A percentile compares a stretch with the other conserved stretches of the same genome.
Conservation (phyloP, 2,888 invertebrate genomes). For the Siphonodentalium dalli region DNA sequence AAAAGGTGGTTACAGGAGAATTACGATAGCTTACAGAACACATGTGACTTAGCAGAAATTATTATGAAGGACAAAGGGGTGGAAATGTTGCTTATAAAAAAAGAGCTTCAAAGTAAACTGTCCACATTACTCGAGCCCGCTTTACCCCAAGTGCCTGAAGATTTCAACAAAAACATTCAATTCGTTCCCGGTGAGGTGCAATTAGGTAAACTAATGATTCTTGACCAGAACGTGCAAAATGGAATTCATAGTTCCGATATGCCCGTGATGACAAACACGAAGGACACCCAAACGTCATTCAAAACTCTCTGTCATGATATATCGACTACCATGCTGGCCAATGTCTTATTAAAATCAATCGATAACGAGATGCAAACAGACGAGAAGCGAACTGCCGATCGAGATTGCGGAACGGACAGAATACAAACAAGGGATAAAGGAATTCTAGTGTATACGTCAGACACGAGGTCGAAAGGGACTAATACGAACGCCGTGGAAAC, state of each 20-base stretch:
- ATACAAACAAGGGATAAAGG: constrained; percentile 19
- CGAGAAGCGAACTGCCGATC: neutral
- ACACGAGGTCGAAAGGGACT: constrained; percentile 28
- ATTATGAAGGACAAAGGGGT: constrained; percentile 60
- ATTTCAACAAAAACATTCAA: constrained; percentile 39
- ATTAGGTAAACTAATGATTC: constrained; percentile 42
- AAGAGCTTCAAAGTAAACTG: constrained; percentile 59
- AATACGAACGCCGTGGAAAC: constrained; percentile 28
- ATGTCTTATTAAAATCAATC: neutral
- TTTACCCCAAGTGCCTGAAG: constrained; percentile 41
- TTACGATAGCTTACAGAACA: constrained; percentile 52
- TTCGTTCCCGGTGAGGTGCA: constrained; percentile 56
- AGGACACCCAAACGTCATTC: neutral
- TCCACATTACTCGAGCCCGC: constrained; percentile 44
- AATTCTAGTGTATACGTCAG: neutral
- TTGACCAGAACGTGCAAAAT: constrained; percentile 4
- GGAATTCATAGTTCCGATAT: constrained; percentile 7
- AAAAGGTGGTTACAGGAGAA: constrained; percentile 54
- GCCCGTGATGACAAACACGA: neutral
- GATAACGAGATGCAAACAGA: constrained; percentile 24
- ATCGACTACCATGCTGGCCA: constrained; percentile 14
- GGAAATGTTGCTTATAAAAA: constrained; percentile 61
- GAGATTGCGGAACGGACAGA: constrained; percentile 12
- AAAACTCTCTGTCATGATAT: too few species aligned
- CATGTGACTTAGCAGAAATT: constrained; percentile 56